Evolutionary conservation across 2,113 vertebrate genomes (phyloP).

Genomic region (Plecotus auritus): DNA sequence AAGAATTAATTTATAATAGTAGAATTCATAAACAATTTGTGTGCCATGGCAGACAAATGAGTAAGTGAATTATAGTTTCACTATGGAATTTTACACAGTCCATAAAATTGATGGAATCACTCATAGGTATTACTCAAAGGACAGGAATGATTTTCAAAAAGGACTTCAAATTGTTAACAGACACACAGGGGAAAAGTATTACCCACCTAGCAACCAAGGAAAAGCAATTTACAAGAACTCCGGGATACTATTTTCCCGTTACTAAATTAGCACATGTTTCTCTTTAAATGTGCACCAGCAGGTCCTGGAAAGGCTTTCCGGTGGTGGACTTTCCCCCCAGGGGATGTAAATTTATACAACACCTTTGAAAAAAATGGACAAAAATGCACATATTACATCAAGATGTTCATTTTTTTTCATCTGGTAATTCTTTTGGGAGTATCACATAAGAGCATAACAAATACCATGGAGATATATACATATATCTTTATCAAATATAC

Average conservation of each 20-base stretch:
- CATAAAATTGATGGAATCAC: neutral
- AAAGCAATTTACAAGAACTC: conserved; percentile 36
- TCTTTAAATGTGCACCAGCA: conserved; percentile 25
- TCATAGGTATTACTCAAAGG: neutral
- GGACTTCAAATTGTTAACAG: conserved; percentile 42
- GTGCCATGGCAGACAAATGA: neutral
- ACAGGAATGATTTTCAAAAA: neutral
- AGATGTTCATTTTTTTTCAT: conserved; percentile 40
- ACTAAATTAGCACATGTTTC: conserved; percentile 49
- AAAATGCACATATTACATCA: neutral
- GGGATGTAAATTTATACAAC: conserved; percentile 37
- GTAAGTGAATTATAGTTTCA: neutral
- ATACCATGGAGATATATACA: neutral
- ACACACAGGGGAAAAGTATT: neutral
- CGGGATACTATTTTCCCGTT: neutral
- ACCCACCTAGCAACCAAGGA: conserved; percentile 24
- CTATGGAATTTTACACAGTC: neutral
- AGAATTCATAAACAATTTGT: neutral
- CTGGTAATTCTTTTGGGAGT: neutral
- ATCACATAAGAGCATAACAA: neutral
- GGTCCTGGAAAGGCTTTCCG: neutral
- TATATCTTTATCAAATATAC: neutral
- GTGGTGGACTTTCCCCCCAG: neutral
- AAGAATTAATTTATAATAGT: neutral
- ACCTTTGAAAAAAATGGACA: neutral